These are phyloP conservation scores for Pseudorhiza aurosa DNA, from an alignment of 30 jellyfish, hydroid and myxozoan genomes.

Conservation along the genomic window DNA sequence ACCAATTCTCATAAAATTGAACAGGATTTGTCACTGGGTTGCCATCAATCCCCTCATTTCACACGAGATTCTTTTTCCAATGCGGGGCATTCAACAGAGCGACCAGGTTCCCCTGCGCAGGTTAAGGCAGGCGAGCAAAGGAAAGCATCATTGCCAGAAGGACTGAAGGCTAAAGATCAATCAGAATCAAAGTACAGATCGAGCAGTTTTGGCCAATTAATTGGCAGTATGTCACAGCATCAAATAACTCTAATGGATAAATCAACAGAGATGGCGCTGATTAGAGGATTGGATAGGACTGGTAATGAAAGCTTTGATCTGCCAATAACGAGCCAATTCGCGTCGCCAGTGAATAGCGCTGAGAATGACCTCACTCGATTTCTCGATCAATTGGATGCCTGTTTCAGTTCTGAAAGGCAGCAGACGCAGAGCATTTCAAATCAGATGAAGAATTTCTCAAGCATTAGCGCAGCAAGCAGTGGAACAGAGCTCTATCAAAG, in stretches of 20 bases:
- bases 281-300: neutral
- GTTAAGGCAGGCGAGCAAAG: conserved; percentile 1
- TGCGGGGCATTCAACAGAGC: conserved; percentile 7
- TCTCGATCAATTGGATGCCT: conserved; percentile 34
- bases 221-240: neutral
- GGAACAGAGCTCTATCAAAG: conserved; percentile 19
- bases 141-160: conserved; percentile 21
- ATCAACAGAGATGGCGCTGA: neutral
- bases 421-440: conserved; percentile 4
- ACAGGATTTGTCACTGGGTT: conserved; percentile 3
- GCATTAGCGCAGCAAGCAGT: no score
- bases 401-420: conserved; percentile 16
- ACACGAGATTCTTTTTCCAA: neutral
- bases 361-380: conserved; percentile 31
- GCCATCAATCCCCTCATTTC: conserved; percentile 8
- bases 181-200: neutral
- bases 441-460: conserved; percentile 20
- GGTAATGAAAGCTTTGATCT: no score
- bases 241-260: neutral
- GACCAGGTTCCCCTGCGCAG: neutral
- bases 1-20: neutral
- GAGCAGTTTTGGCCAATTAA: neutral
- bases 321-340: no score
- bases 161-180: neutral
- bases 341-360: neutral